Conservation (phyloP, 1,140 invertebrate species). For the Steinernema khuongi region DNA sequence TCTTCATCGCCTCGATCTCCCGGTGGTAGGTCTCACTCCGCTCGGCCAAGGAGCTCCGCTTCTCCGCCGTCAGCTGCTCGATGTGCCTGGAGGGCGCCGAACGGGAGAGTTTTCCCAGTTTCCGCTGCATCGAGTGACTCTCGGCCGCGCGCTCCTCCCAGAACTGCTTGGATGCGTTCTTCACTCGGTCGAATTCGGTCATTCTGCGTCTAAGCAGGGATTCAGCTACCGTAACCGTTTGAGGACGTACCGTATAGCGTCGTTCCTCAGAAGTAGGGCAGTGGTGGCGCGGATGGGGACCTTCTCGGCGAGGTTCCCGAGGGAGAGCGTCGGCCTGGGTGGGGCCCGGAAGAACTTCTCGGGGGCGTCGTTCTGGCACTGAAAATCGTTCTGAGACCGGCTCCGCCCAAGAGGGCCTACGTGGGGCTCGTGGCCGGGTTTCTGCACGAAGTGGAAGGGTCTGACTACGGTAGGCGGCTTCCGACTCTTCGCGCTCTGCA, state of each 20-base stretch:
- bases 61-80: neutral
- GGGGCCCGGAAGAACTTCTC: neutral
- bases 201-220: neutral
- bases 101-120: neutral
- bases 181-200: neutral
- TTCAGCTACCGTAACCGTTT: neutral
- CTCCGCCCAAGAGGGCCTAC: neutral
- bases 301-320: neutral
- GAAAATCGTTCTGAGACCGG: neutral
- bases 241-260: neutral
- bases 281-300: neutral
- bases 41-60: neutral
- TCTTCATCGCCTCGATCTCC: conserved; percentile 9
- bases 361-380: neutral
- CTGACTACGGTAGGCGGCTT: neutral
- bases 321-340: neutral
- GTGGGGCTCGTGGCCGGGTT: neutral
- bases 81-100: neutral
- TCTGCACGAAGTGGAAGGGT: neutral
- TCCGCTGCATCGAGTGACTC: neutral
- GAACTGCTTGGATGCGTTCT: neutral
- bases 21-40: neutral
- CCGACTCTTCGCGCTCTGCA: neutral
- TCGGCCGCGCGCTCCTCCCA: neutral
- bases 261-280: neutral